These are phyloP conservation scores for Drosophila tani DNA, from an alignment of 1,140 invertebrate species.

Conservation along the genomic window DNA sequence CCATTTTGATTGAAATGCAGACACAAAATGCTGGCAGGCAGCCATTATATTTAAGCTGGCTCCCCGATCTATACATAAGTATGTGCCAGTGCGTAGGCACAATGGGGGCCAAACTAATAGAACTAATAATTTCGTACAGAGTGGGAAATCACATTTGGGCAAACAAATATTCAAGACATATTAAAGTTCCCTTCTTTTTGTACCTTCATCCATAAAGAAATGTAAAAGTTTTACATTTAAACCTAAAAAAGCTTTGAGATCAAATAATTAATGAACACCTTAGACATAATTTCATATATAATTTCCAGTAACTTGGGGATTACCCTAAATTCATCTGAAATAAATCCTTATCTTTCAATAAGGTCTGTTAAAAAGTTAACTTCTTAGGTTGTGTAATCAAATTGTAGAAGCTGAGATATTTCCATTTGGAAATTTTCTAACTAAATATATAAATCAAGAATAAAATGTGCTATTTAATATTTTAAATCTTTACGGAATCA, in stretches of 20 bases:
- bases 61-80: slow-evolving; percentile 54
- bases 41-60: slow-evolving; percentile 78
- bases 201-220: not conserved
- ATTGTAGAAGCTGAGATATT: too few relatives aligned
- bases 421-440: too few relatives aligned
- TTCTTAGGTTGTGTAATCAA: not conserved
- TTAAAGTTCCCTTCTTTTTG: not conserved
- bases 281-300: not conserved
- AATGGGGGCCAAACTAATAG: not conserved
- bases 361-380: not conserved
- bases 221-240: not conserved
- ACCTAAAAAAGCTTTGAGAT: not conserved
- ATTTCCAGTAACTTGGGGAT: not conserved
- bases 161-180: not conserved
- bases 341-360: not conserved
- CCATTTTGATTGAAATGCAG: slow-evolving; percentile 66
- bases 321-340: not conserved
- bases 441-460: too few relatives aligned
- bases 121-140: not conserved
- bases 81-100: slow-evolving; percentile 12
- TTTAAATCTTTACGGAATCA: too few relatives aligned
- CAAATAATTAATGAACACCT: not conserved
- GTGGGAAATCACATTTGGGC: not conserved
- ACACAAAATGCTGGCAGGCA: slow-evolving; percentile 75
- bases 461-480: too few relatives aligned